phyloP scores from a whole-genome alignment of 2,797 vertebrate genomes.

The Brachyalestes nurse region DNA sequence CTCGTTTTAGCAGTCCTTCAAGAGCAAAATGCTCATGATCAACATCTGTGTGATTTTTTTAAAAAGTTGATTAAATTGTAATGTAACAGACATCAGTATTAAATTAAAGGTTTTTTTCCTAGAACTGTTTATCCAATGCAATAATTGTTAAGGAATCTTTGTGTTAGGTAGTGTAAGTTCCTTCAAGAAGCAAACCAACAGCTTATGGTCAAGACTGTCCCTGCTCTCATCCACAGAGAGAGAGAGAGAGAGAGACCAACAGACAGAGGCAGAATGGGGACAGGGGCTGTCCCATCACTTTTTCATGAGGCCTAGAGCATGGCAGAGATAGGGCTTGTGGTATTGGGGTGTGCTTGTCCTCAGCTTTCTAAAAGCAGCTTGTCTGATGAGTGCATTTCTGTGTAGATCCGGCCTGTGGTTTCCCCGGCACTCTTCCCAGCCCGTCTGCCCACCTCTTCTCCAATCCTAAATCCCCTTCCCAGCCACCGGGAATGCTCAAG shows the following conservation, averaged over 20 bases:
- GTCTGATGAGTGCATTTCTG: slow-evolving; percentile 58
- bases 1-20: no score
- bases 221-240: background rate
- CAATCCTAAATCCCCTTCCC: background rate
- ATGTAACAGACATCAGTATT: no score
- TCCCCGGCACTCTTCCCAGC: slow-evolving; percentile 36
- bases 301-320: slow-evolving; percentile 42
- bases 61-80: no score
- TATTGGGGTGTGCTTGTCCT: slow-evolving; percentile 48
- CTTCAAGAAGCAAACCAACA: background rate
- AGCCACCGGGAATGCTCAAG: slow-evolving; percentile 19
- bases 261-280: slow-evolving; percentile 10
- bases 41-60: no score
- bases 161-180: background rate
- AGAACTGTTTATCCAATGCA: background rate
- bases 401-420: slow-evolving; percentile 46
- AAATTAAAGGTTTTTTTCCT: background rate
- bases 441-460: slow-evolving; percentile 2
- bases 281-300: slow-evolving; percentile 32
- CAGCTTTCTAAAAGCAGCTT: slow-evolving; percentile 51
- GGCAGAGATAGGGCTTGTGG: slow-evolving; percentile 26
- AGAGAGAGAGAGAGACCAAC: background rate
- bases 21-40: no score
- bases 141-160: background rate
- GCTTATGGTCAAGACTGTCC: background rate